A percentile compares a stretch with the other conserved stretches of the same genome.
Evolutionary conservation across 2,113 vertebrate species (phyloP).

Genomic region (Pelvicachromis taeniatus): DNA sequence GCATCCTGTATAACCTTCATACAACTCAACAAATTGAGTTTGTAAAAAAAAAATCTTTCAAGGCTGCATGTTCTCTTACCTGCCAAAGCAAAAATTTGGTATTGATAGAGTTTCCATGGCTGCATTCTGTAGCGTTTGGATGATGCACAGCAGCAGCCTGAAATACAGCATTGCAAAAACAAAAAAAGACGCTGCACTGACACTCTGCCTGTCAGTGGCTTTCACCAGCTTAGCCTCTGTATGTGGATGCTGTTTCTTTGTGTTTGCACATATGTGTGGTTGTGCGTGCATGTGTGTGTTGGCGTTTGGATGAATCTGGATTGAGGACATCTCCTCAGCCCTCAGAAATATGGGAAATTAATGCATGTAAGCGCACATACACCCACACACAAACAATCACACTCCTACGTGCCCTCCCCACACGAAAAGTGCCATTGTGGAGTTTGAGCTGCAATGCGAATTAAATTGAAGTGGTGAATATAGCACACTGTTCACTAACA

Average conservation of each 20-base stretch:
- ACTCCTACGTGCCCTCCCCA: constrained; percentile 26
- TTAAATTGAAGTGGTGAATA: constrained; percentile 46
- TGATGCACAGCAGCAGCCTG: constrained; percentile 14
- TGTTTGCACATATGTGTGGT: background rate
- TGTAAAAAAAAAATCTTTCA: background rate
- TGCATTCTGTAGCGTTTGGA: constrained; percentile 9
- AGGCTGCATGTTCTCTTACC: background rate
- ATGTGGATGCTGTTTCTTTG: background rate
- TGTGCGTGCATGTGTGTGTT: background rate
- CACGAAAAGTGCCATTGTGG: constrained; percentile 25
- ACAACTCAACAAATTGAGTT: background rate
- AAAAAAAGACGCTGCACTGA: background rate
- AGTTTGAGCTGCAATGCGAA: constrained; percentile 31
- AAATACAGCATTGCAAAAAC: constrained; percentile 17
- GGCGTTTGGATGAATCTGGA: constrained; percentile 3
- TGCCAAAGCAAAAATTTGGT: background rate
- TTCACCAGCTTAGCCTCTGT: constrained; percentile 5
- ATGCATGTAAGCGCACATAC: constrained; percentile 28
- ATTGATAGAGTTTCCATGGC: constrained; percentile 20
- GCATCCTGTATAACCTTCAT: background rate
- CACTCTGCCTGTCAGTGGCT: constrained; percentile 23
- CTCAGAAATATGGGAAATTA: constrained; percentile 27
- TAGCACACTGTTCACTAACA: constrained; percentile 31
- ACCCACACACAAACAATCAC: background rate
- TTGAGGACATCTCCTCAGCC: constrained; percentile 48